These are phyloP conservation scores for Hexactinellida sp. DNA, from an alignment of 37 sponge, comb jelly and placozoan genomes.

Conservation along the genomic window DNA sequence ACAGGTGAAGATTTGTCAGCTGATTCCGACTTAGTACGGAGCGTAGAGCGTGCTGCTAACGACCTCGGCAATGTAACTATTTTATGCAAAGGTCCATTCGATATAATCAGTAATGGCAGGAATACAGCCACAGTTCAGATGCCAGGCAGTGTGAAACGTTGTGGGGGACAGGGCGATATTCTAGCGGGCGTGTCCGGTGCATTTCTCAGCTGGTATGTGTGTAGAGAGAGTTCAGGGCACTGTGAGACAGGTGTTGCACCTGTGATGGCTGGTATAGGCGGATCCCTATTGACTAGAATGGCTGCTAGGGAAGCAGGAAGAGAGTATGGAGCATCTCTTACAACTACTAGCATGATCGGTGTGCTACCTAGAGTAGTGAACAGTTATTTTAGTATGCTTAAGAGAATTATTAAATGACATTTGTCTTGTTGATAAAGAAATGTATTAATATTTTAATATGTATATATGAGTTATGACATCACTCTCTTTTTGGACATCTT, in stretches of 20 bases:
- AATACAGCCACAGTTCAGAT: slow-evolving; percentile 13
- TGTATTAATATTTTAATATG: too few relatives aligned
- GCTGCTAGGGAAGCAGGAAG: neutral
- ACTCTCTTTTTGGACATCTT: too few relatives aligned
- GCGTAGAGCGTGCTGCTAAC: slow-evolving; percentile 35
- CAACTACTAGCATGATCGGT: neutral
- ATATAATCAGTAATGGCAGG: slow-evolving; percentile 64
- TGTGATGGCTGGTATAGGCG: neutral
- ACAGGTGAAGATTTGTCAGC: neutral
- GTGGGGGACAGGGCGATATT: slow-evolving; percentile 94
- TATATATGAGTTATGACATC: too few relatives aligned
- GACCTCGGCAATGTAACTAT: slow-evolving; percentile 57
- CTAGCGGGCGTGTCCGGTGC: slow-evolving; percentile 71
- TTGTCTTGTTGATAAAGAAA: too few relatives aligned
- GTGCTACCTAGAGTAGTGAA: neutral
- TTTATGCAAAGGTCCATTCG: slow-evolving; percentile 54
- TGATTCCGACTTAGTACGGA: neutral
- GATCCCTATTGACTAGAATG: neutral
- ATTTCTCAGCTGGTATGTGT: slow-evolving; percentile 49
- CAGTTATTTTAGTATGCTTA: neutral
- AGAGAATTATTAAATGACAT: neutral
- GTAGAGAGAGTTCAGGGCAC: neutral
- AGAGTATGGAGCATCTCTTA: neutral
- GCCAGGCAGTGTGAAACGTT: slow-evolving; percentile 56
- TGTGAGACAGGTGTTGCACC: neutral